A percentile compares a stretch with the other conserved stretches of the same genome.
Conservation (phyloP, 2,113 vertebrate genomes). For the Tautogolabrus adspersus region DNA sequence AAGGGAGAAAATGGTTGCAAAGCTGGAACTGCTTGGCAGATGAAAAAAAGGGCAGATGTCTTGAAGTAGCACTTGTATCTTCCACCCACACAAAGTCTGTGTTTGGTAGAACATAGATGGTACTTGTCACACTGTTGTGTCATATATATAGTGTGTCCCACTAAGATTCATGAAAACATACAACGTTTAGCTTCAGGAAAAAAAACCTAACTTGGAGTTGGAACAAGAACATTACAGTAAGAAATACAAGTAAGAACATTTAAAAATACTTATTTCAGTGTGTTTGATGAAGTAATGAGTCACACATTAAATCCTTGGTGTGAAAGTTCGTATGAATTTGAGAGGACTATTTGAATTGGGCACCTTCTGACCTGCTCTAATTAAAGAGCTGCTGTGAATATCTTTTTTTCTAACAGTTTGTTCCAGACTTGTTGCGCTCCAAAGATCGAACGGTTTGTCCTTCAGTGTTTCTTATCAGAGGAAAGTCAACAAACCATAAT, state of each 20-base stretch:
- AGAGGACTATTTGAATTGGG: slow-evolving; percentile 4
- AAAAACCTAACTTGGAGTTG: neutral
- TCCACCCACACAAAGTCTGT: slow-evolving; percentile 18
- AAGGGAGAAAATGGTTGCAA: too few relatives aligned
- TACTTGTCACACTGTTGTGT: slow-evolving; percentile 56
- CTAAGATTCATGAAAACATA: slow-evolving; percentile 30
- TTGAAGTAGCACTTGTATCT: neutral
- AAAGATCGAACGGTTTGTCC: neutral
- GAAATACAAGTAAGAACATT: neutral
- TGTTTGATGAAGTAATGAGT: neutral
- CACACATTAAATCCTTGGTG: slow-evolving; percentile 1
- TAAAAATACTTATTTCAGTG: neutral
- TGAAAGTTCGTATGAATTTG: slow-evolving; percentile 18
- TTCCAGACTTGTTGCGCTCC: neutral
- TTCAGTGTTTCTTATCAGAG: slow-evolving; percentile 31
- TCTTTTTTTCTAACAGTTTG: neutral
- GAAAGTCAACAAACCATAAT: slow-evolving; percentile 38
- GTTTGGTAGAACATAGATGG: slow-evolving; percentile 54
- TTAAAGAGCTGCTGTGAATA: slow-evolving; percentile 14
- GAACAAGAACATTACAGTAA: neutral
- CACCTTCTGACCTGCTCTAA: neutral
- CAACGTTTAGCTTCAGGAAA: slow-evolving; percentile 1
- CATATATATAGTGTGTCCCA: slow-evolving; percentile 31
- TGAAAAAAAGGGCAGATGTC: neutral
- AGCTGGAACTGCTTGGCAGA: neutral